Conservation (phyloP, 1,140 invertebrate species). For the Lamellibrachia luymesi region DNA sequence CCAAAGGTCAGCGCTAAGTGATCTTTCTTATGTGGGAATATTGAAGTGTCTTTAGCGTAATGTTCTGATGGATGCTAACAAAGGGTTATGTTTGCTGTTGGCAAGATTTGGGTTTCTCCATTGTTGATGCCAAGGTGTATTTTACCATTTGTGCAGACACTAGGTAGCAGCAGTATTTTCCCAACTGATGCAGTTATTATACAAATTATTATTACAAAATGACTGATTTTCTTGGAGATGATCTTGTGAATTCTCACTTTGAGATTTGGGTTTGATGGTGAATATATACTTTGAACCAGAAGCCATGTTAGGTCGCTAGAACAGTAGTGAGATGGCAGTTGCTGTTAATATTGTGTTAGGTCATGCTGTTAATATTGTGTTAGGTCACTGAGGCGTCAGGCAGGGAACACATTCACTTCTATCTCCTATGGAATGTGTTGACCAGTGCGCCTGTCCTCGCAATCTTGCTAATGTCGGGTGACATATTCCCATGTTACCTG, state of each 20-base stretch:
- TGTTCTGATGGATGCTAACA: too few species aligned
- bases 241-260: too few species aligned
- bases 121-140: not conserved
- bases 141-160: not conserved
- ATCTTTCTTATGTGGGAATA: not conserved
- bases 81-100: too few species aligned
- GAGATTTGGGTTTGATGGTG: not conserved
- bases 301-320: not conserved
- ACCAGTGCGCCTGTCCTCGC: too few species aligned
- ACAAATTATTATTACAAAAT: not conserved
- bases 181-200: not conserved
- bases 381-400: too few species aligned
- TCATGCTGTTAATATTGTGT: too few species aligned
- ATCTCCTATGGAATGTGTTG: too few species aligned
- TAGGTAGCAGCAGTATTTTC: not conserved
- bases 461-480: too few species aligned
- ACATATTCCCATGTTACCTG: not conserved
- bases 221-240: not conserved
- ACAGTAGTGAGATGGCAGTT: not conserved
- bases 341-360: too few species aligned
- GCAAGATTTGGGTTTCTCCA: too few species aligned
- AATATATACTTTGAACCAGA: not conserved
- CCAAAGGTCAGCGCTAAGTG: not conserved
- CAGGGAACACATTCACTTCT: too few species aligned
- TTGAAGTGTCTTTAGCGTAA: not conserved